Conservation (phyloP, 2,888 invertebrate species). For the Limnephilus rhombicus region DNA sequence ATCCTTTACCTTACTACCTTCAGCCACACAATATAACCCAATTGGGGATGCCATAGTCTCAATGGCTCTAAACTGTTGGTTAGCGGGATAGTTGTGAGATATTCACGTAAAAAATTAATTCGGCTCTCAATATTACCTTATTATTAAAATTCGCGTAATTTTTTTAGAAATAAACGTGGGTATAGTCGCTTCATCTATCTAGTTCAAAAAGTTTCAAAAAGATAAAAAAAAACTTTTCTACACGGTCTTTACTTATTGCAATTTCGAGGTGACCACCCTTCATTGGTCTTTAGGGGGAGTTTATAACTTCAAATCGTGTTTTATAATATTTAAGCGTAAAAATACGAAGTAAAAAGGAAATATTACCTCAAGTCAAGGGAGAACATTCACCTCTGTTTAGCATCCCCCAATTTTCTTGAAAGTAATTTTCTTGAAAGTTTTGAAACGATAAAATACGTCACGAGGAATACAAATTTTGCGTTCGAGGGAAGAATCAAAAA, state of each 20-base stretch:
- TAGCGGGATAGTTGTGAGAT: no score
- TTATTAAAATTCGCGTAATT: no score
- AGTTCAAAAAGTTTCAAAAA: background rate
- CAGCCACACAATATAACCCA: no score
- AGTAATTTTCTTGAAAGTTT: background rate
- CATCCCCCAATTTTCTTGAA: background rate
- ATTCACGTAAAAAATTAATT: no score
- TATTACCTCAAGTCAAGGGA: background rate
- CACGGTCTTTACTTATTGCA: no score
- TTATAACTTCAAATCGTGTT: background rate
- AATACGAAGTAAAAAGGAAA: background rate
- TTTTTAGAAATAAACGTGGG: no score
- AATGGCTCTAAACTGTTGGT: no score
- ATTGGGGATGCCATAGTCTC: no score
- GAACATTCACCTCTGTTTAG: background rate
- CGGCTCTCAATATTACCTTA: no score
- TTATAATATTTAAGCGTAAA: background rate
- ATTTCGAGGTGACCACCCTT: background rate
- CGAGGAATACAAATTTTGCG: background rate
- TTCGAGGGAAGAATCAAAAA: background rate
- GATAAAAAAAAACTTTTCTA: background rate
- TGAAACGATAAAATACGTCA: background rate
- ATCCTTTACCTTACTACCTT: no score
- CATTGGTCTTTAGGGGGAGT: background rate
- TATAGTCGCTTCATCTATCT: no score